A percentile compares a stretch with the other conserved stretches of the same genome.
These are phyloP conservation scores for Diloba caeruleocephala DNA, from an alignment of 2,888 invertebrate species.

Conservation along the genomic window DNA sequence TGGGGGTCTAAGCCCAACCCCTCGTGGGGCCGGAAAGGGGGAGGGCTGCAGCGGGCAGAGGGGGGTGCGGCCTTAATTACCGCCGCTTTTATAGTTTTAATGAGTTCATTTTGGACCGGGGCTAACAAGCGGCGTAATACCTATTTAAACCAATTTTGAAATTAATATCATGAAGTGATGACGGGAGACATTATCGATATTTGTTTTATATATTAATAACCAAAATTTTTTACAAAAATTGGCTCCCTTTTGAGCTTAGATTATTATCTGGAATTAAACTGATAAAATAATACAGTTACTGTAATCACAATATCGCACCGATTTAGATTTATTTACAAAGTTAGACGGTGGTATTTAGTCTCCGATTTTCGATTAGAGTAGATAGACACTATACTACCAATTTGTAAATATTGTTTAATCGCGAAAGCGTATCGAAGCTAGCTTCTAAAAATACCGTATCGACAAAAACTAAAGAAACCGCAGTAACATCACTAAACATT, in stretches of 20 bases:
- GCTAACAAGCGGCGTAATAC: constrained; percentile 89
- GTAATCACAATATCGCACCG: too few relatives aligned
- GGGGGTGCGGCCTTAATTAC: constrained; percentile 90
- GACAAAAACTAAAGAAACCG: constrained; percentile 17
- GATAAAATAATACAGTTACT: too few relatives aligned
- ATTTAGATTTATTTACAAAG: too few relatives aligned
- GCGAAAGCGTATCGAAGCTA: too few relatives aligned
- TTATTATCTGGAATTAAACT: too few relatives aligned
- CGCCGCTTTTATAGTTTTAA: constrained; percentile 93
- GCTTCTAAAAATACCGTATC: constrained; percentile 3
- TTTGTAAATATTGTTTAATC: too few relatives aligned
- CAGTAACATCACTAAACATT: constrained; percentile 69
- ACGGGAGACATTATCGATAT: constrained; percentile 62
- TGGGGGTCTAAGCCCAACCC: constrained; percentile 70
- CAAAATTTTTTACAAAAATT: too few relatives aligned
- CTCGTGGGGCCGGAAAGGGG: constrained; percentile 62
- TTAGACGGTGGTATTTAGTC: too few relatives aligned
- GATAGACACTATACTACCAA: too few relatives aligned
- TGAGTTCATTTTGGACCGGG: constrained; percentile 92
- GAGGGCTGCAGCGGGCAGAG: constrained; percentile 58
- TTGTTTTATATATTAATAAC: constrained; percentile 5
- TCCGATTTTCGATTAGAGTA: too few relatives aligned
- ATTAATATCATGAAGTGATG: constrained; percentile 84
- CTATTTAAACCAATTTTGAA: constrained; percentile 89
- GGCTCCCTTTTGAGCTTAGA: too few relatives aligned